These are phyloP conservation scores for Odontocolon sp. DNA, from an alignment of 2,888 invertebrate species.

Conservation along the genomic window DNA sequence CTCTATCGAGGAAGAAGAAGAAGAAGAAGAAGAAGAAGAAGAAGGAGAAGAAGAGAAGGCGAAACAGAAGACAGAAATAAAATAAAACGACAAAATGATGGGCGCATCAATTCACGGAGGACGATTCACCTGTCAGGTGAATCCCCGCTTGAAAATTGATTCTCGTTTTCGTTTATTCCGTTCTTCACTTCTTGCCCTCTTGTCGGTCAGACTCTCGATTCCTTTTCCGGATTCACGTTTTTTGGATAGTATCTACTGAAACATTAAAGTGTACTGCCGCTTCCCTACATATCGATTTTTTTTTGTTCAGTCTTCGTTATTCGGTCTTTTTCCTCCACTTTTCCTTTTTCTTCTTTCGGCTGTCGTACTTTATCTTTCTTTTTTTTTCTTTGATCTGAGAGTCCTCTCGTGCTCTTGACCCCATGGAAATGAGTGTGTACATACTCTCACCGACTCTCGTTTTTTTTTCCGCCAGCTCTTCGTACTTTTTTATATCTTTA, in stretches of 20 bases:
- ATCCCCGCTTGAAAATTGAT: constrained; percentile 36
- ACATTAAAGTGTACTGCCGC: no score
- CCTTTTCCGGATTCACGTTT: constrained; percentile 37
- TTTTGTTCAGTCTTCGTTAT: constrained; percentile 1
- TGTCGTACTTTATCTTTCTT: constrained; percentile 7
- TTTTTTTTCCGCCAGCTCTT: neutral
- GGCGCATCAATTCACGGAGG: constrained; percentile 41
- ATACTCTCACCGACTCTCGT: constrained; percentile 44
- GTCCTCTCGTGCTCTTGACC: constrained; percentile 37
- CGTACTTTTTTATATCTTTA: constrained; percentile 25
- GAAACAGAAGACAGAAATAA: constrained; percentile 2
- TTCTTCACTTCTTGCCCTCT: neutral
- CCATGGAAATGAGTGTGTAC: constrained; percentile 55
- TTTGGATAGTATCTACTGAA: no score
- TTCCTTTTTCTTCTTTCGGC: neutral
- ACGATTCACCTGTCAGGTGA: constrained; percentile 52
- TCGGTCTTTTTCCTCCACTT: neutral
- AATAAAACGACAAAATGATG: neutral
- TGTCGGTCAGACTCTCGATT: neutral
- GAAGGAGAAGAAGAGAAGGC: neutral
- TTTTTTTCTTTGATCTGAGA: constrained; percentile 13
- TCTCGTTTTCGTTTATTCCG: constrained; percentile 28
- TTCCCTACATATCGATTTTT: neutral
- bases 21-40: constrained; percentile 7
- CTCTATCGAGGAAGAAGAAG: neutral